Evolutionary conservation across 1,140 invertebrate genomes (phyloP).

Genomic region (Homarus americanus): DNA sequence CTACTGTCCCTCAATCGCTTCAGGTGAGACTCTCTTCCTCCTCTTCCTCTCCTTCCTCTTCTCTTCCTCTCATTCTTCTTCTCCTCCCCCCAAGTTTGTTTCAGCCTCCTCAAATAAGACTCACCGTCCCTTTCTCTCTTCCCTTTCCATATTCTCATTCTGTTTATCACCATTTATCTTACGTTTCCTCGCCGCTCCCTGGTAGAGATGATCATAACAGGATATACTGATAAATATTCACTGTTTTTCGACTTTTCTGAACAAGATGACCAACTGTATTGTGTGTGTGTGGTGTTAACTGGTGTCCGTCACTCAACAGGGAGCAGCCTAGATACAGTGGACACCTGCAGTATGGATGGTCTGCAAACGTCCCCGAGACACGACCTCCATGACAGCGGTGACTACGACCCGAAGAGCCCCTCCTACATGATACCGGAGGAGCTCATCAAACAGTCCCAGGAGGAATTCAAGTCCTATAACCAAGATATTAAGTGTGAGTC

Average conservation of each 20-base stretch:
- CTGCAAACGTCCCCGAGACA: constrained; percentile 30
- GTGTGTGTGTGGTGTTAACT: too few species aligned
- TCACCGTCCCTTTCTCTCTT: too few species aligned
- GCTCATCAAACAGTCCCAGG: constrained; percentile 62
- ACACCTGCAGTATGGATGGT: constrained; percentile 62
- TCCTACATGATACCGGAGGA: constrained; percentile 66
- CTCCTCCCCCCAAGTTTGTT: too few species aligned
- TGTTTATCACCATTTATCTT: too few species aligned
- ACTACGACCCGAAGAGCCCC: constrained; percentile 68
- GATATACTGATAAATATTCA: too few species aligned
- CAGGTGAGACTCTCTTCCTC: constrained; percentile 24
- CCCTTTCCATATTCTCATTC: too few species aligned
- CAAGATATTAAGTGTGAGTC: constrained; percentile 72
- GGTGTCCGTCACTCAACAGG: constrained; percentile 23
- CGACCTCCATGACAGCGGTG: constrained; percentile 38
- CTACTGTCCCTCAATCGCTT: constrained; percentile 59
- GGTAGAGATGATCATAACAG: too few species aligned
- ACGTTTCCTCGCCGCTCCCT: too few species aligned
- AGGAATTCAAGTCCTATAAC: constrained; percentile 60
- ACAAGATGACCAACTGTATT: too few species aligned
- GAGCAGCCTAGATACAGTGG: constrained; percentile 53
- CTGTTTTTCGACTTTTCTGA: too few species aligned
- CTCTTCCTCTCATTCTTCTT: too few species aligned
- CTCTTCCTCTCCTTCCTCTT: not conserved
- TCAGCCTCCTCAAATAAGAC: too few species aligned